Percentiles rank a stretch among this genome's conserved stretches.
These are phyloP conservation scores for Aethes cnicana DNA, from an alignment of 2,888 invertebrate genomes.

Conservation along the genomic window DNA sequence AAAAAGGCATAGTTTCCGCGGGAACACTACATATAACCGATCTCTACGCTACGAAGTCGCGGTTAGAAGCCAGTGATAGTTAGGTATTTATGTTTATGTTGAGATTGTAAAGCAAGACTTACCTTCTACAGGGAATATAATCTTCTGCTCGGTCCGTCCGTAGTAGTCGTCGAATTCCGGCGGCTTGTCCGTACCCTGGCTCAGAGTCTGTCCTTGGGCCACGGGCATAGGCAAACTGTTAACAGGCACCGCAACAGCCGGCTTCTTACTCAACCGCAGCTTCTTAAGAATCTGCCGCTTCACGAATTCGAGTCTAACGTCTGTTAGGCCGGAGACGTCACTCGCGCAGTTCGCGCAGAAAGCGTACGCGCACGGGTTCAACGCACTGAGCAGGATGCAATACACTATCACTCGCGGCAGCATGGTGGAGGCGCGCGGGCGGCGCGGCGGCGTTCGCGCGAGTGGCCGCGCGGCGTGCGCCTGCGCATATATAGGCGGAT, in stretches of 20 bases:
- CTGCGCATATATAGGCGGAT: conserved; percentile 20
- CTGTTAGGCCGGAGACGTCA: conserved; percentile 82
- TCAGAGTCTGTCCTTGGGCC: conserved; percentile 86
- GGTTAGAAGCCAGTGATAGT: too few relatives aligned
- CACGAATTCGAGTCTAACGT: conserved; percentile 89
- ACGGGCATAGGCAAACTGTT: conserved; percentile 88
- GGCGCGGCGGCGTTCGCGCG: conserved; percentile 46
- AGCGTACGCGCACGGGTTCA: conserved; percentile 49
- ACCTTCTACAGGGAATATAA: conserved; percentile 91
- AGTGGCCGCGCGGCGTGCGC: conserved; percentile 44
- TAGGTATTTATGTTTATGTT: too few relatives aligned
- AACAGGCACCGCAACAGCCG: conserved; percentile 83
- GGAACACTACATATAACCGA: too few relatives aligned
- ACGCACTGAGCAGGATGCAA: conserved; percentile 54
- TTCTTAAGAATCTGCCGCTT: conserved; percentile 93
- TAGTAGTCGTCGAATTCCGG: conserved; percentile 89
- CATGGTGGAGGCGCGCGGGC: conserved; percentile 57
- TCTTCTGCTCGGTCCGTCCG: conserved; percentile 91
- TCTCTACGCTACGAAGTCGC: too few relatives aligned
- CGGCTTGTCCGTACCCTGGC: conserved; percentile 81
- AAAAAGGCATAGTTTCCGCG: too few relatives aligned
- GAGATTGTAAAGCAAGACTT: conserved; percentile 43
- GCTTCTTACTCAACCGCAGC: conserved; percentile 88
- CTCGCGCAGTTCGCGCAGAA: conserved; percentile 69
- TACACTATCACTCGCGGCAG: conserved; percentile 55